phyloP scores from a whole-genome alignment of 2,113 vertebrate species.

The Saguinus midas region DNA sequence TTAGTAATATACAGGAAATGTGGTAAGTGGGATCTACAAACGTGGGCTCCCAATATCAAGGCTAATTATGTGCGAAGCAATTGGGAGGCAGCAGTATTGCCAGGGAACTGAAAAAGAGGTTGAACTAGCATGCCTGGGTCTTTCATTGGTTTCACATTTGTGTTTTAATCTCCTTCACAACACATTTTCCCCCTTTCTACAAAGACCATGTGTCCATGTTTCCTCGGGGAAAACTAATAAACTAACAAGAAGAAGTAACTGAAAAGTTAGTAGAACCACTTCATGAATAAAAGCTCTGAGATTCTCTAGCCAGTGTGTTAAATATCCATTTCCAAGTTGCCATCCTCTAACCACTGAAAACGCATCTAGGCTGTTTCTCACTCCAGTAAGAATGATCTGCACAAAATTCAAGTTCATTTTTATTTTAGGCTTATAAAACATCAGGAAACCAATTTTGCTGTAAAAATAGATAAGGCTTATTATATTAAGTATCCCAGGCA shows the following conservation, averaged over 20 bases:
- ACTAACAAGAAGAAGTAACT: neutral
- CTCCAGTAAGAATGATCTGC: neutral
- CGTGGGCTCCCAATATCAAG: constrained; percentile 56
- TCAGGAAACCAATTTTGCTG: neutral
- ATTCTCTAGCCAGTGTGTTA: neutral
- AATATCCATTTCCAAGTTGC: fast-evolving
- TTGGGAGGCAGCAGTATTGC: neutral
- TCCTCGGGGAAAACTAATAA: neutral
- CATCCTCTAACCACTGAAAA: neutral
- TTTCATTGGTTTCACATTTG: constrained; percentile 40
- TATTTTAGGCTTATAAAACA: neutral
- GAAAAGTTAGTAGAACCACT: neutral
- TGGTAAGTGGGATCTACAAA: constrained; percentile 55
- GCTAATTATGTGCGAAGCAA: constrained; percentile 78
- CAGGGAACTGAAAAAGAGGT: constrained; percentile 13
- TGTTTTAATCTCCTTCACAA: neutral
- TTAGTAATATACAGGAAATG: constrained; percentile 60
- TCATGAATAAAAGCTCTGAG: neutral
- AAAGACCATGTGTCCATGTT: neutral
- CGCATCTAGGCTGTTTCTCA: neutral
- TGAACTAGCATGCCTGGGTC: neutral
- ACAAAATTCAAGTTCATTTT: neutral
- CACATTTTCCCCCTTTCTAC: neutral
- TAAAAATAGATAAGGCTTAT: neutral
- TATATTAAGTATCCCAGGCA: neutral